Percentiles rank a stretch among this genome's conserved stretches.
Evolutionary conservation across 1,140 invertebrate genomes (phyloP).

Genomic region (Hyphantria cunea): DNA sequence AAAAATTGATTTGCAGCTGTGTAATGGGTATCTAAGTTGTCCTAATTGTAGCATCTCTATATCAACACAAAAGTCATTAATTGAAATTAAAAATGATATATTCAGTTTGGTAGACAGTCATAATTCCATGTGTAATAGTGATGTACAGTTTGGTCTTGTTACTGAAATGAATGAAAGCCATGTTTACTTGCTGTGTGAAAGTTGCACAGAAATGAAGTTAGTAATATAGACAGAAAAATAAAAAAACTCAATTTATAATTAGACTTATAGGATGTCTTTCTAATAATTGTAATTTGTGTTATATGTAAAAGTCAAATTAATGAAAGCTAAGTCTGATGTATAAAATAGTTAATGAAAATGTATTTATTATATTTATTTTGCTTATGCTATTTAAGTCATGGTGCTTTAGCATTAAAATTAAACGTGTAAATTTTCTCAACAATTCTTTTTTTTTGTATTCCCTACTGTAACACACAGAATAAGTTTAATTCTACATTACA

Average conservation of each 20-base stretch:
- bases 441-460: no score
- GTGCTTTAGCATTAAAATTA: no score
- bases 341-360: no score
- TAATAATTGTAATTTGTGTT: no score
- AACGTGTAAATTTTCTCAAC: no score
- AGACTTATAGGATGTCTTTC: not conserved
- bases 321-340: no score
- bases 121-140: conserved; percentile 42
- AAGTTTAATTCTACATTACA: no score
- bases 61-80: conserved; percentile 44
- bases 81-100: conserved; percentile 52
- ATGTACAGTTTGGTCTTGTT: conserved; percentile 54
- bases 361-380: no score
- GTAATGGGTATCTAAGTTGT: conserved; percentile 46
- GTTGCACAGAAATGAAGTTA: conserved; percentile 63
- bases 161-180: conserved; percentile 52
- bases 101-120: conserved; percentile 55
- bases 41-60: conserved; percentile 49
- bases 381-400: no score
- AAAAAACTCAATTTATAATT: not conserved
- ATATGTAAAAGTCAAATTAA: no score
- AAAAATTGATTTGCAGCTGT: conserved; percentile 54
- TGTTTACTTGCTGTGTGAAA: conserved; percentile 64
- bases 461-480: no score
- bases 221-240: not conserved